Conservation (phyloP, 2,113 vertebrate species). For the Toxostoma redivivum region DNA sequence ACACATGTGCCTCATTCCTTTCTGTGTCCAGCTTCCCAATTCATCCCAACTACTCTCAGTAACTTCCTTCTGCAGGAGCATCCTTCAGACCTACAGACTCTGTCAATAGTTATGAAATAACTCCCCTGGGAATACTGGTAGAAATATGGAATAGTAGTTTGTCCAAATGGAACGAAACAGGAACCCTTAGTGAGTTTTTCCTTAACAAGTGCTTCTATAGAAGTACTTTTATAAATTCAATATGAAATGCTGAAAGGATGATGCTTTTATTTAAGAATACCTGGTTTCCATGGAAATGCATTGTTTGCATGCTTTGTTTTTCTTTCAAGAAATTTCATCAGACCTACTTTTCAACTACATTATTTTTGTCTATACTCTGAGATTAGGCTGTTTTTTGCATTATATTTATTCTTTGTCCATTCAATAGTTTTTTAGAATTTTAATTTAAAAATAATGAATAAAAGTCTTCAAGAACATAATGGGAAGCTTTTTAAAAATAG, state of each 20-base stretch:
- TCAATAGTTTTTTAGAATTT: neutral
- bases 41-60: neutral
- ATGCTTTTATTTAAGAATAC: neutral
- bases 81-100: neutral
- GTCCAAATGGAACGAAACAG: neutral
- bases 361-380: neutral
- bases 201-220: neutral
- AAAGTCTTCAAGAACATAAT: neutral
- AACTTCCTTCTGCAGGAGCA: neutral
- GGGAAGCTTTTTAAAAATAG: neutral
- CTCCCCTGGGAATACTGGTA: neutral
- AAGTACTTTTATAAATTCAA: neutral
- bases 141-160: neutral
- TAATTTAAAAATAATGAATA: neutral
- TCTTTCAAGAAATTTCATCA: neutral
- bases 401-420: neutral
- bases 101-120: neutral
- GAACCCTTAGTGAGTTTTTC: neutral
- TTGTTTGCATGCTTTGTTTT: accelerated
- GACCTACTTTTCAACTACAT: neutral
- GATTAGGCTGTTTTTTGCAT: neutral
- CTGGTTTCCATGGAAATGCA: neutral
- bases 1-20: neutral
- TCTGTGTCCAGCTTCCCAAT: neutral
- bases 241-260: neutral